Evolutionary conservation across 2,797 vertebrate species (phyloP).

Genomic region (Lepus townsendii): DNA sequence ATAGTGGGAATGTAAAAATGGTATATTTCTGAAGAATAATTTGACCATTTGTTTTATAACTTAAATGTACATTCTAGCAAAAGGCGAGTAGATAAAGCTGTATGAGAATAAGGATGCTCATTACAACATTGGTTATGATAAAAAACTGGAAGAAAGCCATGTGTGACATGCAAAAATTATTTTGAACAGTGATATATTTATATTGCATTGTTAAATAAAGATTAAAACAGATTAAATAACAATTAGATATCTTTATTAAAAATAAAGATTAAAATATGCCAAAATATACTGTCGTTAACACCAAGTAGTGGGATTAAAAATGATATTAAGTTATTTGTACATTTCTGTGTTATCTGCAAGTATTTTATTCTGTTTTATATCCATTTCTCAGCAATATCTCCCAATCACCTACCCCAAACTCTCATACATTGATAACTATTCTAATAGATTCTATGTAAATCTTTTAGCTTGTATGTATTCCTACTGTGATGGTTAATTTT

Average conservation of each 20-base stretch:
- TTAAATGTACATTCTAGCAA: constrained; percentile 2
- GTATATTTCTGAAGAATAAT: constrained; percentile 46
- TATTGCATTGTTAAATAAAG: constrained; percentile 36
- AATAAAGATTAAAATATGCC: constrained; percentile 24
- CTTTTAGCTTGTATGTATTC: constrained; percentile 26
- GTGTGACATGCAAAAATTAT: neutral
- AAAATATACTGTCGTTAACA: constrained; percentile 31
- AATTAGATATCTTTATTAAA: too few relatives aligned
- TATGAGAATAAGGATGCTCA: constrained; percentile 34
- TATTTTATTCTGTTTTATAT: constrained; percentile 31
- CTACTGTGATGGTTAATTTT: neutral
- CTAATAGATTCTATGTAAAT: neutral
- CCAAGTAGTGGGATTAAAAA: neutral
- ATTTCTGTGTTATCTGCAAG: constrained; percentile 53
- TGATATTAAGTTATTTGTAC: constrained; percentile 18
- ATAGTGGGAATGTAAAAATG: constrained; percentile 30
- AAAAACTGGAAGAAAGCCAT: constrained; percentile 42
- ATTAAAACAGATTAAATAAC: too few relatives aligned
- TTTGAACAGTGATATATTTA: constrained; percentile 20
- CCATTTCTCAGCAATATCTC: neutral
- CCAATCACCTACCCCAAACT: neutral
- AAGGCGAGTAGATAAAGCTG: constrained; percentile 40
- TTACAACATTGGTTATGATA: constrained; percentile 26
- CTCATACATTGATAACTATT: neutral
- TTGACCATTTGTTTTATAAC: constrained; percentile 45